Percentiles rank a stretch among this genome's conserved stretches.
These are phyloP conservation scores for Ferdinandea cuprea DNA, from an alignment of 2,888 invertebrate species.

Conservation along the genomic window DNA sequence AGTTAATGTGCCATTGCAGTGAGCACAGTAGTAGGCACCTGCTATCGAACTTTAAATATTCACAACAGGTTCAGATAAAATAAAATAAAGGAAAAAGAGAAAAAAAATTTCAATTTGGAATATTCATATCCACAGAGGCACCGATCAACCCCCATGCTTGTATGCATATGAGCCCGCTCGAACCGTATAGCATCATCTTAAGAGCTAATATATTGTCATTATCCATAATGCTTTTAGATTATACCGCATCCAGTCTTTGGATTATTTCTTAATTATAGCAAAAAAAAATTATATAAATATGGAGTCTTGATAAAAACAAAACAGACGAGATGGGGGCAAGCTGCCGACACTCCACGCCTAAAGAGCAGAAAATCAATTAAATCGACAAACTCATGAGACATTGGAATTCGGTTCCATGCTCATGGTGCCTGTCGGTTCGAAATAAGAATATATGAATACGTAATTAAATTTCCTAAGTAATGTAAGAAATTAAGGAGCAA, in stretches of 20 bases:
- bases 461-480: conserved; percentile 53
- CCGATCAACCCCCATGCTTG: not conserved
- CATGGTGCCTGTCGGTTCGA: conserved; percentile 1
- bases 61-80: conserved; percentile 28
- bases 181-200: conserved; percentile 1
- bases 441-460: conserved; percentile 63
- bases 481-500: conserved; percentile 40
- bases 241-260: conserved; percentile 33
- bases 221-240: conserved; percentile 47
- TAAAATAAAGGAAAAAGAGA: conserved; percentile 5
- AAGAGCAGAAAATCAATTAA: conserved; percentile 52
- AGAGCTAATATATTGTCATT: conserved; percentile 44
- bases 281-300: conserved; percentile 50
- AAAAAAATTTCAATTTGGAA: conserved; percentile 6
- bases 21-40: conserved; percentile 8
- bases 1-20: conserved; percentile 41
- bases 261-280: conserved; percentile 73
- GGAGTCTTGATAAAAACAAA: conserved; percentile 26
- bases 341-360: not conserved
- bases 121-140: conserved; percentile 2
- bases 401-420: conserved; percentile 33
- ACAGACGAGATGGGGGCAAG: conserved; percentile 32
- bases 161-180: conserved; percentile 1
- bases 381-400: conserved; percentile 50
- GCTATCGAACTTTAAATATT: conserved; percentile 5